Base-by-base conservation (phyloP, 1,140 invertebrate genomes). In the Oppia nitens region DNA sequence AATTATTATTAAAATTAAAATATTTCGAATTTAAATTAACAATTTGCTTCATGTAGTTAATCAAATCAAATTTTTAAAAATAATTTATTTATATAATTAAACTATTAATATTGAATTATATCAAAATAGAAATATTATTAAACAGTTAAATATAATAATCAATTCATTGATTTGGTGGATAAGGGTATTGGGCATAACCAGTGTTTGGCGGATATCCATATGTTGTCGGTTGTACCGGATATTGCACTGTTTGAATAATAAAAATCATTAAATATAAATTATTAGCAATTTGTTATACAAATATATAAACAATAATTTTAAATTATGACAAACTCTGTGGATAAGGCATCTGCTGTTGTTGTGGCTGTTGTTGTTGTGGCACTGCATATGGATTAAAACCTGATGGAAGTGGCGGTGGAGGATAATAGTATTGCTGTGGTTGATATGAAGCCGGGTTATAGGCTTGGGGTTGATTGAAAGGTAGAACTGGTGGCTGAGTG, bases 351-450 rank as follows among this genome's bases (percentile, higher is more conserved):
- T n/a, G n/a, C n/a, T n/a, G n/a, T n/a, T n/a, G n/a, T n/a, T n/a
- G n/a, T n/a, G n/a, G n/a, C 17, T 40, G 32, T 40, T 40, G 32
- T 40, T 40, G 32, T 9, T 50, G 47, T 17, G 56, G 56, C 24
- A 40, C 3, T 1, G 48, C 29, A n/a, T 55, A 62, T 27, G 57
- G 57, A 62, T 55, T 55, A 26, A 24, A 61, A 23, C 55, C 40
- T 25, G 12, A 48, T 27, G 57, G 57, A 3, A 60, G 32, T 49
- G 57, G 57, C 17, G 51, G 61, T 25, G 61, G 61, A 14, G 57
- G 61, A 56, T 59, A 55, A 14, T 59, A 55, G 28, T 62, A 61
- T 14, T 52, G 58, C 21, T 60, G 49, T 2, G 25, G 25, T 28
- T 21, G 47, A 21, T 23, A 45, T 9, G 49, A 48, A 29, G 59